phyloP scores from a whole-genome alignment of 2,797 vertebrate genomes.

The Etheostoma nigrum region DNA sequence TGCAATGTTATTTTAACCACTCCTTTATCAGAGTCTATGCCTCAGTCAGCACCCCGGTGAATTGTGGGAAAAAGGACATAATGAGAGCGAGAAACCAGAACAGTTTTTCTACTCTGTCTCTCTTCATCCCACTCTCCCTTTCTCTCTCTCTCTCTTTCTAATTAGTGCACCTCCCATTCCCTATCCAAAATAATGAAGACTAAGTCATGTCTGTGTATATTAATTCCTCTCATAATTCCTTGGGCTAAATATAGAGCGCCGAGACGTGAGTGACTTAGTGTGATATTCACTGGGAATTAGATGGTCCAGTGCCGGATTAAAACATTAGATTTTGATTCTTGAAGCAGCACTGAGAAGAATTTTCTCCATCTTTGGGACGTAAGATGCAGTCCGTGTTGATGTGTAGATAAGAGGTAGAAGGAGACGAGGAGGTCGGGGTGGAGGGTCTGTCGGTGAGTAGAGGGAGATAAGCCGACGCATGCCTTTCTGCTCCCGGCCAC shows the following conservation, averaged over 20 bases:
- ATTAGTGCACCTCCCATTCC: slow-evolving; percentile 36
- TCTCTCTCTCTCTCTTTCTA: slow-evolving; percentile 37
- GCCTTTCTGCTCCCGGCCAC: slow-evolving; percentile 33
- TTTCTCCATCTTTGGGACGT: not conserved
- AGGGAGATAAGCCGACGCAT: slow-evolving; percentile 27
- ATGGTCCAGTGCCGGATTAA: slow-evolving; percentile 43
- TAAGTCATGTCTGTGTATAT: slow-evolving; percentile 68
- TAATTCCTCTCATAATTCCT: slow-evolving; percentile 72
- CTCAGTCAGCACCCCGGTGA: slow-evolving; percentile 34
- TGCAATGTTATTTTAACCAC: slow-evolving; percentile 19
- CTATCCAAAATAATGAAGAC: slow-evolving; percentile 66
- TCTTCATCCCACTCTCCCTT: not conserved
- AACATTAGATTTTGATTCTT: slow-evolving; percentile 36
- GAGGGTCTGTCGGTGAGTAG: not conserved
- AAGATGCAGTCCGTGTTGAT: not conserved
- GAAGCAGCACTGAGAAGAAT: not conserved
- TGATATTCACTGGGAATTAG: slow-evolving; percentile 55
- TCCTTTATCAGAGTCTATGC: slow-evolving; percentile 24
- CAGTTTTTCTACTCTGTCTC: slow-evolving; percentile 45
- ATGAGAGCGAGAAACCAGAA: slow-evolving; percentile 67
- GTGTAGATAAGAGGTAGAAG: slow-evolving; percentile 2
- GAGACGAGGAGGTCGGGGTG: slow-evolving; percentile 7
- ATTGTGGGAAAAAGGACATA: slow-evolving; percentile 65
- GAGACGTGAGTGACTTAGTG: slow-evolving; percentile 60
- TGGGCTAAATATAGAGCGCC: slow-evolving; percentile 65